Percentiles rank a stretch among this genome's conserved stretches.
Conservation (phyloP, 2,113 vertebrate species). For the Calyptomena viridis region DNA sequence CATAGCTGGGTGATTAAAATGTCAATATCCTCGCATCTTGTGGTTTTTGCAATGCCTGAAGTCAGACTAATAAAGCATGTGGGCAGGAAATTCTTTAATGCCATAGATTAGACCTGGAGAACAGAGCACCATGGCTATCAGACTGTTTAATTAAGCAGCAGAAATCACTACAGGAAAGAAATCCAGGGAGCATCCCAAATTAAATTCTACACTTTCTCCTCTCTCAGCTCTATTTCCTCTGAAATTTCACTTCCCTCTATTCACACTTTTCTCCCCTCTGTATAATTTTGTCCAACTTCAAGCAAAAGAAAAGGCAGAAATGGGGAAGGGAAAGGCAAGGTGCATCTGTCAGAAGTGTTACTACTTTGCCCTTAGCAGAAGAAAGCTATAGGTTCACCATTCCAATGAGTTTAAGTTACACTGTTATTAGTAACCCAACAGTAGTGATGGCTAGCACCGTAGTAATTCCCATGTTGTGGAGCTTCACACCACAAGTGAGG, state of each 20-base stretch:
- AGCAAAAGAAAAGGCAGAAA: neutral
- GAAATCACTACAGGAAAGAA: neutral
- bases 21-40: constrained; percentile 11
- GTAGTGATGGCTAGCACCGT: neutral
- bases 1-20: constrained; percentile 28
- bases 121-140: neutral
- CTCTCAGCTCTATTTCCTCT: neutral
- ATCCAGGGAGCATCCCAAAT: neutral
- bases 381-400: neutral
- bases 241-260: neutral
- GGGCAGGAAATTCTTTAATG: constrained; percentile 26
- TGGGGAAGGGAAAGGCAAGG: neutral
- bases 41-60: neutral
- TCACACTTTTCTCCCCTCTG: neutral
- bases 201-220: neutral
- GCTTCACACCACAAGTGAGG: neutral
- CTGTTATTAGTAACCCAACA: neutral
- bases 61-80: neutral
- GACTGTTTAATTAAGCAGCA: constrained; percentile 30
- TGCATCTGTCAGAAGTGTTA: neutral
- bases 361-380: neutral
- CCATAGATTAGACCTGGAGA: neutral
- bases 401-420: neutral
- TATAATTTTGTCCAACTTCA: neutral
- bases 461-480: neutral